phyloP scores from a whole-genome alignment of 2,888 invertebrate genomes.

The Unio pictorum region DNA sequence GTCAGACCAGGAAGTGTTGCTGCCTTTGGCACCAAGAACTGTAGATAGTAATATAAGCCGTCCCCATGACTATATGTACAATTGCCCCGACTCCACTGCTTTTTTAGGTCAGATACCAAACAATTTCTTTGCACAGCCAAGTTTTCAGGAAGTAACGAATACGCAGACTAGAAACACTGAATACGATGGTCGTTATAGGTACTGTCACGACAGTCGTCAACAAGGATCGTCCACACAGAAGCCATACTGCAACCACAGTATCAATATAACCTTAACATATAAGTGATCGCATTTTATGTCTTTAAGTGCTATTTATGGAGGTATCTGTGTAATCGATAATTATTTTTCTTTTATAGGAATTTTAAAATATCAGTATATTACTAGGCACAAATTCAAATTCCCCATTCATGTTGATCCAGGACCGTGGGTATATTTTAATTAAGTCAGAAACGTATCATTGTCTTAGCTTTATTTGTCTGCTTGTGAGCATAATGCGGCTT shows the following conservation, averaged over 20 bases:
- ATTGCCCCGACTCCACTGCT: conserved; percentile 1
- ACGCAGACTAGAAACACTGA: conserved; percentile 19
- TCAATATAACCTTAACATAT: conserved; percentile 64
- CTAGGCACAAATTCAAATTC: no score
- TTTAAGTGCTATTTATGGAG: no score
- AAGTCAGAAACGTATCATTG: no score
- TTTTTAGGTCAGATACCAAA: no score
- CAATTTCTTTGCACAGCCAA: conserved; percentile 16
- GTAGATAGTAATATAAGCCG: conserved; percentile 18
- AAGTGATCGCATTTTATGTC: conserved; percentile 29
- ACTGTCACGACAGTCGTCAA: conserved; percentile 6
- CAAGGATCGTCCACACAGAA: conserved; percentile 16
- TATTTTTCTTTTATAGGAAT: no score
- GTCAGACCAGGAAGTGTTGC: conserved; percentile 20
- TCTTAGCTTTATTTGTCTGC: no score
- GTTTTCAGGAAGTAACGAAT: conserved; percentile 14
- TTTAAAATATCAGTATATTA: no score
- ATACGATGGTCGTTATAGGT: conserved; percentile 20
- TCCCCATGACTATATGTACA: conserved; percentile 6
- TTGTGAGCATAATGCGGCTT: no score
- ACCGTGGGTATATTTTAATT: no score
- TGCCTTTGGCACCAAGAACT: conserved; percentile 18
- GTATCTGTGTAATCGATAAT: no score
- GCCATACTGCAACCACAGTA: conserved; percentile 58
- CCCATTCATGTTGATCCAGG: no score